Conservation (phyloP, 1,140 invertebrate genomes). For the Bactericera cockerelli region DNA sequence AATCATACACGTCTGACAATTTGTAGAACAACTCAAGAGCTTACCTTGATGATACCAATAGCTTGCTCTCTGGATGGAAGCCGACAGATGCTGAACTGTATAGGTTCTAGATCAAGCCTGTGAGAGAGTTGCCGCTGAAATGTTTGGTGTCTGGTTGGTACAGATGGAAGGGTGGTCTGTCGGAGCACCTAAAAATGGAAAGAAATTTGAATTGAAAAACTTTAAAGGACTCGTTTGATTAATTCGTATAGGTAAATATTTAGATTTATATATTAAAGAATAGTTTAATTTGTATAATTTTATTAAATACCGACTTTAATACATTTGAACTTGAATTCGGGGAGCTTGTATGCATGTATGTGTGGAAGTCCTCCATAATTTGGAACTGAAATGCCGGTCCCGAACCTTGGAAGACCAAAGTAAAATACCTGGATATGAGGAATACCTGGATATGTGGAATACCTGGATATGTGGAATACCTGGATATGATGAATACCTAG, state of each 20-base stretch:
- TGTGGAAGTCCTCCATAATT: too few relatives aligned
- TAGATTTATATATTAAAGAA: neutral
- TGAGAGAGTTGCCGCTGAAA: constrained; percentile 64
- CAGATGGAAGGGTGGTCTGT: constrained; percentile 63
- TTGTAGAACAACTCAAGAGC: too few relatives aligned
- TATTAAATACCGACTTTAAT: too few relatives aligned
- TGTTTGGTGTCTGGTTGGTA: constrained; percentile 58
- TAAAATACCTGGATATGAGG: too few relatives aligned
- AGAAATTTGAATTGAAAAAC: neutral
- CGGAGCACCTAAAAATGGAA: constrained; percentile 40
- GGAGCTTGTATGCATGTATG: too few relatives aligned
- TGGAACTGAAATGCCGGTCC: too few relatives aligned
- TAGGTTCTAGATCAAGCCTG: constrained; percentile 43
- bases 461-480: too few relatives aligned
- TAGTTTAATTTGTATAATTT: neutral
- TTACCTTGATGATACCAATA: constrained; percentile 51
- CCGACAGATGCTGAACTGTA: constrained; percentile 59
- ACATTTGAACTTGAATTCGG: too few relatives aligned
- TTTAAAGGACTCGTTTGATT: neutral
- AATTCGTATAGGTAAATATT: neutral
- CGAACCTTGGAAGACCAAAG: too few relatives aligned
- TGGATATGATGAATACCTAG: too few relatives aligned
- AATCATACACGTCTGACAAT: too few relatives aligned
- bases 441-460: too few relatives aligned
- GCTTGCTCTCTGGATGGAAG: constrained; percentile 46